phyloP scores from a whole-genome alignment of 2,888 invertebrate species.

The Plebejus argus region DNA sequence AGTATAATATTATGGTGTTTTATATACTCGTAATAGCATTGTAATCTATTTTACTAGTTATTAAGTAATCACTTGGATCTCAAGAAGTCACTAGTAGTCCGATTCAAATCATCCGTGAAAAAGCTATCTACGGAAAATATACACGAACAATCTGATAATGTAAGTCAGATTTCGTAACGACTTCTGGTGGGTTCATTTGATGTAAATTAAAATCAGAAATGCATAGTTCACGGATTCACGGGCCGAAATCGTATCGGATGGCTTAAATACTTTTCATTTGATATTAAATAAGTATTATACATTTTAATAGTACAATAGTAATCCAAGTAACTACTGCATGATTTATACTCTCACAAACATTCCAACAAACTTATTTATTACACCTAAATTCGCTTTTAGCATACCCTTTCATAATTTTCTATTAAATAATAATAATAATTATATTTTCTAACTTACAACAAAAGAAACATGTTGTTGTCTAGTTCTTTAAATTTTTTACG shows the following conservation, averaged over 20 bases:
- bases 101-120: no score
- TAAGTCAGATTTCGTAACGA: no score
- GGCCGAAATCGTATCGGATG: not conserved
- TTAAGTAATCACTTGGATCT: not conserved
- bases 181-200: no score
- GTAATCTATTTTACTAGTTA: not conserved
- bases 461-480: not conserved
- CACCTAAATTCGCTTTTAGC: constrained; percentile 13
- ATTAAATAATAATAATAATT: not conserved
- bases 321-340: not conserved
- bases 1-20: not conserved
- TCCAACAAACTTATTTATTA: not conserved
- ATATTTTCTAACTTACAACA: not conserved
- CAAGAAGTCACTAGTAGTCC: no score
- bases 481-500: not conserved
- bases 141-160: no score
- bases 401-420: not conserved
- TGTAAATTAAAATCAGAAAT: no score
- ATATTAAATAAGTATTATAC: not conserved
- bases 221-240: no score
- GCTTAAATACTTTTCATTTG: not conserved
- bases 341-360: not conserved
- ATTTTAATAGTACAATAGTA: not conserved
- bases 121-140: no score
- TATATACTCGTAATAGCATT: not conserved